A percentile compares a stretch with the other conserved stretches of the same genome.
phyloP scores from a whole-genome alignment of 2,113 vertebrate species.

The Sarotherodon lohbergeri region DNA sequence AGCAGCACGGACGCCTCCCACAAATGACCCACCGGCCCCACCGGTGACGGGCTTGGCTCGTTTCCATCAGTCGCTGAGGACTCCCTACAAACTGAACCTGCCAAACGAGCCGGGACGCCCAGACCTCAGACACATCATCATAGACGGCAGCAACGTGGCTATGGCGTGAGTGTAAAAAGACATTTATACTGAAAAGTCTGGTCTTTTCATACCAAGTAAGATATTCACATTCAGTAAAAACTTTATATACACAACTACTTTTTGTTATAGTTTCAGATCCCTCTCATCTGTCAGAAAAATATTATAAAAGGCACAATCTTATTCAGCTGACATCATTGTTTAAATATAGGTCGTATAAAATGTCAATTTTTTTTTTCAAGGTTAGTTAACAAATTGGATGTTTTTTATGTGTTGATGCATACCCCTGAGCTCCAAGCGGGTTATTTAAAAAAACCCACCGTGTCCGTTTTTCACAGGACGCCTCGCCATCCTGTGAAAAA shows the following conservation, averaged over 20 bases:
- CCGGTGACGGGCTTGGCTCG: slow-evolving; percentile 85
- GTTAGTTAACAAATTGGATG: not conserved
- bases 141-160: slow-evolving; percentile 96
- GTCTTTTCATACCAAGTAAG: not conserved
- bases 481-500: not conserved
- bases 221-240: not conserved
- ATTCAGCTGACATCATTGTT: not conserved
- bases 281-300: not conserved
- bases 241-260: not conserved
- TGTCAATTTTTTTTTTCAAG: not conserved
- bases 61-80: slow-evolving; percentile 86
- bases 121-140: slow-evolving; percentile 85
- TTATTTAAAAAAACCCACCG: too few species aligned
- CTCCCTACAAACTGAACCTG: slow-evolving; percentile 83
- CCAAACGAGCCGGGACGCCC: slow-evolving; percentile 83
- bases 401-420: not conserved
- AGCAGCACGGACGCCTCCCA: slow-evolving; percentile 5
- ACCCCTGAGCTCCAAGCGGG: not conserved
- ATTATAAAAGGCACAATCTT: not conserved
- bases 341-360: not conserved
- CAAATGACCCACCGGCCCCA: slow-evolving; percentile 50
- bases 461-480: not conserved
- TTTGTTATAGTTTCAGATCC: not conserved
- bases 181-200: not conserved
- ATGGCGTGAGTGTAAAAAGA: slow-evolving; percentile 81